A percentile compares a stretch with the other conserved stretches of the same genome.
Conservation (phyloP, 2,888 invertebrate species). For the Xylota segnis region DNA sequence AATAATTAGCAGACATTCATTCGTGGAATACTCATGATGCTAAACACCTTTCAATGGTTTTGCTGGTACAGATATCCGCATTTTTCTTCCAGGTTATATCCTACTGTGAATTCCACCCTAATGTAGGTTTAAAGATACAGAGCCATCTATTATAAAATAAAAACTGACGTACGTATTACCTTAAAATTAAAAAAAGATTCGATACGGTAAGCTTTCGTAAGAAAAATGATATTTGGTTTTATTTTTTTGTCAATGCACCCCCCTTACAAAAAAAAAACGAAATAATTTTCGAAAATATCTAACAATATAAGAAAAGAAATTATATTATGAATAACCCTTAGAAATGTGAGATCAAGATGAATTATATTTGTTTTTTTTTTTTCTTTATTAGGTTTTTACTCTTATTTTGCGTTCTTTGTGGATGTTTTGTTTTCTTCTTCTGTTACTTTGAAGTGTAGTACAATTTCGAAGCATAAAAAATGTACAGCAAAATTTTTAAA, state of each 20-base stretch:
- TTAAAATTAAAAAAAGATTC: no score
- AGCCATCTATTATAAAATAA: no score
- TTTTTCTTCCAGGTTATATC: no score
- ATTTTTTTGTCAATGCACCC: constrained; percentile 7
- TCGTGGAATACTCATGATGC: no score
- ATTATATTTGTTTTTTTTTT: constrained; percentile 19
- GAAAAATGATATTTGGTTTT: background rate
- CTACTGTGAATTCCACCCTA: no score
- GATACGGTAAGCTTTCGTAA: background rate
- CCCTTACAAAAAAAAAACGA: background rate
- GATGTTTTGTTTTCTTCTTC: constrained; percentile 13
- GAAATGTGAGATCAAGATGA: constrained; percentile 48
- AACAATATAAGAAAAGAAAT: constrained; percentile 9
- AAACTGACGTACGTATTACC: background rate
- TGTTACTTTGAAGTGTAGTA: constrained; percentile 56
- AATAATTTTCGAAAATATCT: constrained; percentile 5
- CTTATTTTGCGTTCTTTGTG: constrained; percentile 38
- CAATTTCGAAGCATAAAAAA: constrained; percentile 64
- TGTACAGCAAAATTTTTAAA: constrained; percentile 64
- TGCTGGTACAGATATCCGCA: no score
- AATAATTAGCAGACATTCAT: no score
- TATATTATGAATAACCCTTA: constrained; percentile 24
- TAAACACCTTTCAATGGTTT: no score
- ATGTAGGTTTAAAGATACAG: no score
- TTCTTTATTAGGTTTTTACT: constrained; percentile 6